phyloP scores from a whole-genome alignment of 2,113 vertebrate genomes.

The Menidia beryllina region DNA sequence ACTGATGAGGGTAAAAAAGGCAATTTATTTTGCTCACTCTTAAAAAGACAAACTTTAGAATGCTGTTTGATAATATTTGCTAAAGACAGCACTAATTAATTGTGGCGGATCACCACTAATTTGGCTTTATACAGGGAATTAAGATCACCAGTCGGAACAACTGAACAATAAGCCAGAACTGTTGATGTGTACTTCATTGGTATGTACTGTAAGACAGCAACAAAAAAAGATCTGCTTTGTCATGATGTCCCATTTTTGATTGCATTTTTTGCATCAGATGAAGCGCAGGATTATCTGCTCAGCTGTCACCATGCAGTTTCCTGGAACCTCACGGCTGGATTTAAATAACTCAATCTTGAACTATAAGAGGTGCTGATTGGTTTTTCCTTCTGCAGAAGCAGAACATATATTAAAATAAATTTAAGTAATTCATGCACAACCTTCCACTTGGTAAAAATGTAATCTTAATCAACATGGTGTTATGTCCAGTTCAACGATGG shows the following conservation, averaged over 20 bases:
- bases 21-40: neutral
- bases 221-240: neutral
- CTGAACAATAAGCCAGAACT: constrained; percentile 11
- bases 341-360: neutral
- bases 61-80: constrained; percentile 11
- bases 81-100: constrained; percentile 24
- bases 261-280: neutral
- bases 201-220: neutral
- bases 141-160: neutral
- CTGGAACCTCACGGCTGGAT: neutral
- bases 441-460: neutral
- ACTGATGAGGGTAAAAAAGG: constrained; percentile 46
- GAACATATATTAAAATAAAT: neutral
- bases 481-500: neutral
- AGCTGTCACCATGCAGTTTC: neutral
- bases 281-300: neutral
- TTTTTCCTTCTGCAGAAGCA: neutral
- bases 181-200: neutral
- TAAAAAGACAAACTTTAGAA: neutral
- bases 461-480: neutral
- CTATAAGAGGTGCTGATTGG: neutral
- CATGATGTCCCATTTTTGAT: neutral
- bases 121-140: too few relatives aligned
- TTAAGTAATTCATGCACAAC: neutral
- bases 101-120: too few relatives aligned